Percentiles rank a stretch among this genome's conserved stretches.
Evolutionary conservation across 2,888 invertebrate genomes (phyloP).

Genomic region (Chirona hameri): DNA sequence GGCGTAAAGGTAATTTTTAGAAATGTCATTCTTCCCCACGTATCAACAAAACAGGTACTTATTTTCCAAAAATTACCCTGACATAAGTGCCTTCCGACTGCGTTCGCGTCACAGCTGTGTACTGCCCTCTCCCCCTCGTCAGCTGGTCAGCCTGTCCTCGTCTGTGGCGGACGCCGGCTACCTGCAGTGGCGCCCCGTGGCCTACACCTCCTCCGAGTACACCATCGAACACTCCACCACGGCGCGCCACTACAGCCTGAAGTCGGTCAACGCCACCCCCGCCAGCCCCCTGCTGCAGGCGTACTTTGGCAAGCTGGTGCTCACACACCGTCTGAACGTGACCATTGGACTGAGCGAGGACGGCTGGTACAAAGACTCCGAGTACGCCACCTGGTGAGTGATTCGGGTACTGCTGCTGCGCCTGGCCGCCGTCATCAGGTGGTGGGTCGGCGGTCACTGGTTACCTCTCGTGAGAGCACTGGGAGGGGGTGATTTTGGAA

Average conservation of each 20-base stretch:
- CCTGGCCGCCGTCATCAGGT: too few relatives aligned
- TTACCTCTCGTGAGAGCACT: too few relatives aligned
- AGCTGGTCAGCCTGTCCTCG: neutral
- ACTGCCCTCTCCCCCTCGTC: neutral
- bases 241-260: neutral
- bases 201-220: neutral
- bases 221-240: conserved; percentile 23
- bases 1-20: too few relatives aligned
- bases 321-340: neutral
- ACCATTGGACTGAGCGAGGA: neutral
- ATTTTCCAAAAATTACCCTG: too few relatives aligned
- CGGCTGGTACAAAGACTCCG: conserved; percentile 6
- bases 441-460: too few relatives aligned
- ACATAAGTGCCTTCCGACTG: too few relatives aligned
- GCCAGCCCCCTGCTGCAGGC: neutral
- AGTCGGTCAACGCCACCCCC: neutral
- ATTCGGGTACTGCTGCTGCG: neutral
- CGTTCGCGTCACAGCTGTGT: neutral
- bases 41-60: too few relatives aligned
- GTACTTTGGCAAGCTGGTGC: neutral
- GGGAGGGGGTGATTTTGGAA: too few relatives aligned
- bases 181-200: conserved; percentile 23
- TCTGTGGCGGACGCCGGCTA: neutral
- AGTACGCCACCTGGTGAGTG: neutral
- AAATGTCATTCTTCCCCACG: too few relatives aligned